A percentile compares a stretch with the other conserved stretches of the same genome.
Evolutionary conservation across 1,140 invertebrate species (phyloP).

Genomic region (Prorops nasuta): DNA sequence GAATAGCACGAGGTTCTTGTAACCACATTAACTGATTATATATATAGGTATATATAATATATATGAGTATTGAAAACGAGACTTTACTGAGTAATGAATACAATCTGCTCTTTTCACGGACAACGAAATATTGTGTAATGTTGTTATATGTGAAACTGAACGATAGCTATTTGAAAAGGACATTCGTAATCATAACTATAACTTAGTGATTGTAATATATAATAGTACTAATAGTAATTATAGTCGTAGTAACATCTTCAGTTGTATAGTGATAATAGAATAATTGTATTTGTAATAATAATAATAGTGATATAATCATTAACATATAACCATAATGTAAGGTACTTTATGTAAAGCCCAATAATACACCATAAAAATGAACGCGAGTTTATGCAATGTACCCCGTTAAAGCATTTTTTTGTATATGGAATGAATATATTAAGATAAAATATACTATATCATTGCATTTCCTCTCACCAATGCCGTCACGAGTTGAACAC

Average conservation of each 20-base stretch:
- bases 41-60: not conserved
- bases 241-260: too few relatives aligned
- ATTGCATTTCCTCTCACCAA: conserved; percentile 15
- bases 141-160: not conserved
- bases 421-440: conserved; percentile 55
- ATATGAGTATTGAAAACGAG: conserved; percentile 29
- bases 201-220: conserved; percentile 13
- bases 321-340: conserved; percentile 39
- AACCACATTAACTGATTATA: too few relatives aligned
- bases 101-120: too few relatives aligned
- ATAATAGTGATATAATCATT: not conserved
- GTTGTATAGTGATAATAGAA: conserved; percentile 5
- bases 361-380: conserved; percentile 42
- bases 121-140: conserved; percentile 5
- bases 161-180: not conserved
- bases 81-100: conserved; percentile 23
- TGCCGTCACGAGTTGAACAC: too few relatives aligned
- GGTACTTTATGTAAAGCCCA: conserved; percentile 51
- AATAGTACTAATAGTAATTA: conserved; percentile 25
- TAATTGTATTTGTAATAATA: conserved; percentile 9
- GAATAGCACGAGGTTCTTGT: too few relatives aligned
- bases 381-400: conserved; percentile 41
- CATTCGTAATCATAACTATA: not conserved
- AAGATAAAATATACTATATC: conserved; percentile 49
- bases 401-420: conserved; percentile 49